phyloP scores from a whole-genome alignment of 2,113 vertebrate species.

The Phalacrocorax aristotelis region DNA sequence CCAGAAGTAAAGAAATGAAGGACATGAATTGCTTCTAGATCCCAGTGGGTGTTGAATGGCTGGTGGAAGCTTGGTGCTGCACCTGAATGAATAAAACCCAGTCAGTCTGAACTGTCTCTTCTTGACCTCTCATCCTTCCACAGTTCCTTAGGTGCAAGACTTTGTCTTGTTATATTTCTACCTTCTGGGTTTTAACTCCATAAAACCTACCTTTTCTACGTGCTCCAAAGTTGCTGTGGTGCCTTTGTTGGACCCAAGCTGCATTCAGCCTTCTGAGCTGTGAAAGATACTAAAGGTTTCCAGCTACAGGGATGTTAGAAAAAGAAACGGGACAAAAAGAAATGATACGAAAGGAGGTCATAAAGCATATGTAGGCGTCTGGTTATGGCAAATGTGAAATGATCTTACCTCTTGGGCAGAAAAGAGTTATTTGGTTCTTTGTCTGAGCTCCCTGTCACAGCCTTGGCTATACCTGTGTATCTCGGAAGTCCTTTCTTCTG shows the following conservation, averaged over 20 bases:
- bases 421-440: background rate
- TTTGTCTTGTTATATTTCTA: background rate
- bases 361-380: background rate
- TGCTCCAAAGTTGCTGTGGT: background rate
- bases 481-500: background rate
- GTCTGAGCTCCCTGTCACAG: background rate
- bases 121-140: background rate
- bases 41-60: background rate
- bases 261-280: background rate
- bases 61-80: background rate
- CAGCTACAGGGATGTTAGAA: background rate
- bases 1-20: background rate
- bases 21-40: background rate
- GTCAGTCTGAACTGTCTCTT: background rate
- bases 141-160: background rate
- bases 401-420: background rate
- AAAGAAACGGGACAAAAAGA: background rate
- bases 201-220: background rate
- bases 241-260: background rate
- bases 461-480: background rate
- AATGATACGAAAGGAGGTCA: background rate
- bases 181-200: background rate
- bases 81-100: background rate
- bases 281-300: background rate
- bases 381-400: background rate